Evolutionary conservation across 2,113 vertebrate species (phyloP), one percentile per base, ranked within the genome.

Genomic region (Aleadryas rufinucha): DNA sequence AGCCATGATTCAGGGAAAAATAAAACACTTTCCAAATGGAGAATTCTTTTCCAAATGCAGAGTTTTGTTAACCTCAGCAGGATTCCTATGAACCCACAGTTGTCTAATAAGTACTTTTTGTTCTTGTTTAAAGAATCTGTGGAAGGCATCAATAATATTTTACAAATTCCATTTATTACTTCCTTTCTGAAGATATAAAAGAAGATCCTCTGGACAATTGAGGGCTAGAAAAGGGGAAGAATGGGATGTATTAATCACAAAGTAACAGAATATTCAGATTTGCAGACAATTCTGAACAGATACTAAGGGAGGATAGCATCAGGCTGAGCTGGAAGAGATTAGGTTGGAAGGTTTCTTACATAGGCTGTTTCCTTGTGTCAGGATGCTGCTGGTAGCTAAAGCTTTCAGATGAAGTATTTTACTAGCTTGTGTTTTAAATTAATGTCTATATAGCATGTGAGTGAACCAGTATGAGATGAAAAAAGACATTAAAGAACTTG

Each of bases 141-240:
- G 18, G 41, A 68, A 84, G 4, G 1, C 35, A 71, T 68, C 14
- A 66, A 30, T 52, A 66, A 57, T 27, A 39, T 3, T 42, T 64
- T 24, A 27, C 4, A 69, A 65, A 50, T 64, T 64, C 70, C 2
- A 42, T 82, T 69, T 66, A 23, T 41, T 1, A 57, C 9, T 35
- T 87, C 3, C 13, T 77, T 74, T 69, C 12, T 83, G 7, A 12
- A 66, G 66, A 87, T 88, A 87, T 21, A 64, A 44, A 84, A 64
- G 3, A 1, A 1, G 11, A 76, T 69, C 5, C 5, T 49, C 24
- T 61, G 14, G 22, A 69, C 9, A 71, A 37, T 0, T 53, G 1
- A 6, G 14, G 12, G 11, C 3, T 68, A 70, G 13, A 5, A 63
- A 89, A 50, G 5, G 3, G 41, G 18, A 52, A 19, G 4, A 70